phyloP scores from a whole-genome alignment of 1,140 invertebrate genomes.

The Panagrolaimus sp. region DNA sequence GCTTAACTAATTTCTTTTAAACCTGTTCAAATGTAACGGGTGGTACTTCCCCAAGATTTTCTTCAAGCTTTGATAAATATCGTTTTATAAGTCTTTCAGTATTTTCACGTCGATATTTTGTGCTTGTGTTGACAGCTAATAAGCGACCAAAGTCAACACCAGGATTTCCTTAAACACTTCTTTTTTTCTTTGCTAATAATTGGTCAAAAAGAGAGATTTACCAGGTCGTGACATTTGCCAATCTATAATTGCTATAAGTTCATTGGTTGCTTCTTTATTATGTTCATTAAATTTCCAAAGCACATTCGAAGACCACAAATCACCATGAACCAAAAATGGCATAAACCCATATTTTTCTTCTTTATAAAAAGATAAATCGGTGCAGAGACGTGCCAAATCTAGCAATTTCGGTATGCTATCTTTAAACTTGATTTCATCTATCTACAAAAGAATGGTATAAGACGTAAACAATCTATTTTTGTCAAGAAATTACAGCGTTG shows the following conservation, averaged over 20 bases:
- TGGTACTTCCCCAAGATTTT: constrained; percentile 22
- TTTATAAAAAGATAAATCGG: constrained; percentile 13
- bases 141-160: constrained; percentile 34
- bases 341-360: constrained; percentile 32
- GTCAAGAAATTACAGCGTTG: constrained; percentile 18
- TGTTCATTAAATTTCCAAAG: constrained; percentile 32
- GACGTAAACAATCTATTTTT: not conserved
- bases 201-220: not conserved
- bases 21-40: constrained; percentile 32
- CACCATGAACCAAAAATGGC: constrained; percentile 32
- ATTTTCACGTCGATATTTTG: constrained; percentile 34
- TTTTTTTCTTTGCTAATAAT: too few relatives aligned
- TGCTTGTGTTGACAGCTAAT: constrained; percentile 31
- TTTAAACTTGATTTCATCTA: constrained; percentile 32
- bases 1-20: not conserved
- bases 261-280: constrained; percentile 27
- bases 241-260: constrained; percentile 40
- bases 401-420: constrained; percentile 23
- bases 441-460: constrained; percentile 30
- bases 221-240: constrained; percentile 37
- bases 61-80: constrained; percentile 26
- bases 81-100: constrained; percentile 29
- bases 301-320: constrained; percentile 43
- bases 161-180: constrained; percentile 29
- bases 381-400: too few relatives aligned